Conservation (phyloP, 1,140 invertebrate species). For the Vanessa atalanta region DNA sequence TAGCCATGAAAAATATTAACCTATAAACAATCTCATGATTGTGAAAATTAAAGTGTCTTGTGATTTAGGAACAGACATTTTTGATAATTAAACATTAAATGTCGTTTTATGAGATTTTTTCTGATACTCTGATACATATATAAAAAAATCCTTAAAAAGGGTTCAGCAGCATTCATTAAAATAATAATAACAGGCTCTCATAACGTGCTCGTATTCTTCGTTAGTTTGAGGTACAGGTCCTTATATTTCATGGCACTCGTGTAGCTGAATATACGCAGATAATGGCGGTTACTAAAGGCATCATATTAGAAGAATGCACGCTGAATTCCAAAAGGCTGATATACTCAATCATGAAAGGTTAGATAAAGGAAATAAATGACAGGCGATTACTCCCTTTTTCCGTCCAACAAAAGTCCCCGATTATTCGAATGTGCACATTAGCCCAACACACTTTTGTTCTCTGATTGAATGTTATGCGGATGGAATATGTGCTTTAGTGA, state of each 20-base stretch:
- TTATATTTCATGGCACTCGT: constrained; percentile 1
- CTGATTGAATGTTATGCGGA: constrained; percentile 2
- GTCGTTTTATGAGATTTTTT: no score
- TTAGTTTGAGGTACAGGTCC: not conserved
- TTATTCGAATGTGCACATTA: constrained; percentile 13
- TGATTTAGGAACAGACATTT: no score
- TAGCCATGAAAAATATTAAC: no score
- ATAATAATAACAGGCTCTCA: no score
- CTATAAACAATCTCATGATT: no score
- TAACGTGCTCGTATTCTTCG: no score
- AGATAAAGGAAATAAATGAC: constrained; percentile 10
- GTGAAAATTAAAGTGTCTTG: no score
- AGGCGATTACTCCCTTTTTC: constrained; percentile 9
- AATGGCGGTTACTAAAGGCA: not conserved
- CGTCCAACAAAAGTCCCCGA: constrained; percentile 5
- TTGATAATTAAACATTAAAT: no score
- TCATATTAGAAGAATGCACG: constrained; percentile 13
- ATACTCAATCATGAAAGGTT: constrained; percentile 10
- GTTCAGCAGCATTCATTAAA: no score
- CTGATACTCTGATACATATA: no score
- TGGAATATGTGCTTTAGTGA: not conserved
- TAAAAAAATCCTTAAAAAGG: no score
- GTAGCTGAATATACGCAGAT: constrained; percentile 1
- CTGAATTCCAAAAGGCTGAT: constrained; percentile 9
- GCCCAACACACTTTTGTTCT: constrained; percentile 2